Conservation (phyloP, 2,113 vertebrate genomes). For the Opisthocomus hoazin region DNA sequence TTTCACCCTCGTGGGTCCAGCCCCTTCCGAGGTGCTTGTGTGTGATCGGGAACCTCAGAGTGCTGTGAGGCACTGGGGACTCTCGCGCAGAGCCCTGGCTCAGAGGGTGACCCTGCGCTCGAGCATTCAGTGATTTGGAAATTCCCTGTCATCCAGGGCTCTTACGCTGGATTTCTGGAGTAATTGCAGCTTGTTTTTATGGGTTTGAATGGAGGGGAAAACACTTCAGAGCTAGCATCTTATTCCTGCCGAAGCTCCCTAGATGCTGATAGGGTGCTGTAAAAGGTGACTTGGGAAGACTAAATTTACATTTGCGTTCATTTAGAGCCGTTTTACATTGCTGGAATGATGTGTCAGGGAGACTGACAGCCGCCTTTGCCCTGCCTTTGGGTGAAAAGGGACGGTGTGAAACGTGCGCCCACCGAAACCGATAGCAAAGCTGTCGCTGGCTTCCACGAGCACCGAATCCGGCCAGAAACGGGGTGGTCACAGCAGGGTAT, state of each 20-base stretch:
- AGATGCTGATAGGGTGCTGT: background rate
- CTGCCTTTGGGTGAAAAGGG: background rate
- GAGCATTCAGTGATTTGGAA: background rate
- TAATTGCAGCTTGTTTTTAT: background rate
- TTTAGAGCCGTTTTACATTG: background rate
- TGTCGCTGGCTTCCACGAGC: background rate
- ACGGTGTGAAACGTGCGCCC: background rate
- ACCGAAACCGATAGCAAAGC: background rate
- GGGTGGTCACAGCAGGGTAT: background rate
- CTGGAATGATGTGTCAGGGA: background rate
- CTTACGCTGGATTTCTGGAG: background rate
- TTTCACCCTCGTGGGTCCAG: background rate
- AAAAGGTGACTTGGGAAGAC: background rate
- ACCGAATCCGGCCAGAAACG: background rate
- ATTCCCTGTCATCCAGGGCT: background rate
- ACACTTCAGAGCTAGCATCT: background rate
- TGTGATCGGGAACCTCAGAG: fast-evolving
- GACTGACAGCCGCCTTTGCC: background rate
- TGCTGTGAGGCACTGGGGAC: fast-evolving
- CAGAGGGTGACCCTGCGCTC: background rate
- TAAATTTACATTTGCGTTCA: background rate
- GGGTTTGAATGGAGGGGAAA: background rate
- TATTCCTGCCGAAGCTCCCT: background rate
- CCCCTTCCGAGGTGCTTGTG: background rate
- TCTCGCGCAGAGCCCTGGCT: background rate